Percentiles rank a stretch among this genome's conserved stretches.
Conservation (phyloP, 1,140 invertebrate species). For the Protaetia brevitarsis region DNA sequence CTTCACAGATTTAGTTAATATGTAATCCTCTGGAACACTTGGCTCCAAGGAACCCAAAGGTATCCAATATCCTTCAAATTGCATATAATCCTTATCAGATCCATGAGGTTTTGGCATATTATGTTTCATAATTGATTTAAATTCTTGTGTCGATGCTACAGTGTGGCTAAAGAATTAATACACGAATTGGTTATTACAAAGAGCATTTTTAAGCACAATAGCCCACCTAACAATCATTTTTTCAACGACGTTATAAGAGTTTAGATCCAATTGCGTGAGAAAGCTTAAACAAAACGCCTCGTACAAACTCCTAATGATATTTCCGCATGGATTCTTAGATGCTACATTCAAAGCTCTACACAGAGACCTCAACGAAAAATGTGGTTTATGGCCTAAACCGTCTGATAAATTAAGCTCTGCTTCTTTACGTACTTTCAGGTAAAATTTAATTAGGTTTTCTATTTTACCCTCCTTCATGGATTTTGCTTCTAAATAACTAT, state of each 20-base stretch:
- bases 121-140: conserved; percentile 67
- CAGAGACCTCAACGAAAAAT: conserved; percentile 87
- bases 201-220: not conserved
- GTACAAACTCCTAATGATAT: conserved; percentile 78
- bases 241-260: conserved; percentile 73
- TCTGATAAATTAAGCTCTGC: conserved; percentile 71
- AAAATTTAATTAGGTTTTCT: conserved; percentile 84
- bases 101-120: conserved; percentile 67
- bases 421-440: conserved; percentile 72
- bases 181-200: not conserved
- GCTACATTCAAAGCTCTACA: conserved; percentile 87
- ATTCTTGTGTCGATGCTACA: conserved; percentile 54
- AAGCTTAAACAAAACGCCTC: conserved; percentile 96
- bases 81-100: conserved; percentile 50
- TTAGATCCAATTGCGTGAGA: conserved; percentile 85
- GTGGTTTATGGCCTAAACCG: conserved; percentile 75
- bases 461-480: conserved; percentile 65
- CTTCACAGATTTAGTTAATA: conserved; percentile 84
- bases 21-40: conserved; percentile 70
- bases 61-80: conserved; percentile 94
- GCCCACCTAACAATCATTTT: conserved; percentile 56
- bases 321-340: conserved; percentile 77
- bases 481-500: conserved; percentile 79
- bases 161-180: conserved; percentile 51
- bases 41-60: conserved; percentile 65